These are phyloP conservation scores for Drosophila malerkotliana DNA, from an alignment of 1,140 invertebrate genomes.

Conservation along the genomic window DNA sequence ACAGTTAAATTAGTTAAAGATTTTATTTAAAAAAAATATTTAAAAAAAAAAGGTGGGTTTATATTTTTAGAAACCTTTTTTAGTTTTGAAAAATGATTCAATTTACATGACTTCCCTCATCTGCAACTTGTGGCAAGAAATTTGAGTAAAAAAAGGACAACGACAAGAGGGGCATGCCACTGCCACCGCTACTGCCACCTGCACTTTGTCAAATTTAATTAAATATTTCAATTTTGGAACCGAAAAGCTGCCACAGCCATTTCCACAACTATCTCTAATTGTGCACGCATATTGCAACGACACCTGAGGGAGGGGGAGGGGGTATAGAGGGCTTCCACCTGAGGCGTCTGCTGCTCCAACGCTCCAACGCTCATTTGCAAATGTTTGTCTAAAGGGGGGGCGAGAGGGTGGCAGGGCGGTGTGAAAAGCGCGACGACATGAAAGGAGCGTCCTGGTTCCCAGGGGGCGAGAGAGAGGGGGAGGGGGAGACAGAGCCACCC, in stretches of 20 bases:
- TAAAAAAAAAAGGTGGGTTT: no score
- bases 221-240: conserved; percentile 63
- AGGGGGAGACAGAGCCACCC: conserved; percentile 9
- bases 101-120: neutral
- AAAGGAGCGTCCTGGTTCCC: neutral
- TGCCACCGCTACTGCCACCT: neutral
- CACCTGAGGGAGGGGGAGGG: neutral
- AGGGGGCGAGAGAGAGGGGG: neutral
- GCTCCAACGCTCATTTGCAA: conserved; percentile 73
- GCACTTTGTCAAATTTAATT: conserved; percentile 60
- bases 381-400: conserved; percentile 57
- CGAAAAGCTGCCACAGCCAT: conserved; percentile 23
- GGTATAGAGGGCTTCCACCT: no score
- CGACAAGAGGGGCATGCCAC: neutral
- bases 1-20: no score
- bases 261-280: conserved; percentile 60
- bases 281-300: conserved; percentile 40
- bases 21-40: no score
- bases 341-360: conserved; percentile 18
- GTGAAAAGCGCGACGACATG: conserved; percentile 42
- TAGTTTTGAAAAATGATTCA: no score
- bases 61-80: no score
- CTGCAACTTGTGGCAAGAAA: neutral
- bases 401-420: conserved; percentile 24
- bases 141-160: neutral